phyloP scores from a whole-genome alignment of 1,140 invertebrate species.

The Babylonia areolata region DNA sequence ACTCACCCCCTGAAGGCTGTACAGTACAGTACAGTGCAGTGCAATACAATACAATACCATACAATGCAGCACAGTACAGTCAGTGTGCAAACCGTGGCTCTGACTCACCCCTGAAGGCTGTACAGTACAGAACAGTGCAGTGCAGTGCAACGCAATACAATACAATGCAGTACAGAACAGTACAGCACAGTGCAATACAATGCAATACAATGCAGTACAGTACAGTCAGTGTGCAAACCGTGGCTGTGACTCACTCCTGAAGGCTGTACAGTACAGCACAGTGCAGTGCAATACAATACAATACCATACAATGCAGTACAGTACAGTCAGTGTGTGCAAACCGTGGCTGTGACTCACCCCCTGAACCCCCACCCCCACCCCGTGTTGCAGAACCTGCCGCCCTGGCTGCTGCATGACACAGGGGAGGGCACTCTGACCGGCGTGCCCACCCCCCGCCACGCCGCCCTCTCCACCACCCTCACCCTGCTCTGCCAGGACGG shows the following conservation, averaged over 20 bases:
- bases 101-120: too few relatives aligned
- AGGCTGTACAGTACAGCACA: neutral
- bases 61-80: neutral
- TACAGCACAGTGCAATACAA: too few relatives aligned
- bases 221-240: neutral
- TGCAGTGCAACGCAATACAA: too few relatives aligned
- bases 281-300: neutral
- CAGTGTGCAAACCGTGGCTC: too few relatives aligned
- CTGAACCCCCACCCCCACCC: too few relatives aligned
- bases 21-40: neutral
- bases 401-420: slow-evolving; percentile 6
- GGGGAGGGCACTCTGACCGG: neutral
- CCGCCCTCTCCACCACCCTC: neutral
- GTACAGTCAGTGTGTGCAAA: neutral
- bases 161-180: too few relatives aligned
- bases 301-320: neutral
- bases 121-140: too few relatives aligned
- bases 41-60: neutral
- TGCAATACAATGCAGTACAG: neutral
- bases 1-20: too few relatives aligned
- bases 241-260: neutral
- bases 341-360: too few relatives aligned
- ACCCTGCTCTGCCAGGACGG: neutral
- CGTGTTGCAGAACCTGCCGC: neutral
- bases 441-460: neutral